Base-by-base conservation (phyloP, 2,113 vertebrate species). In the Otocyon megalotis region DNA sequence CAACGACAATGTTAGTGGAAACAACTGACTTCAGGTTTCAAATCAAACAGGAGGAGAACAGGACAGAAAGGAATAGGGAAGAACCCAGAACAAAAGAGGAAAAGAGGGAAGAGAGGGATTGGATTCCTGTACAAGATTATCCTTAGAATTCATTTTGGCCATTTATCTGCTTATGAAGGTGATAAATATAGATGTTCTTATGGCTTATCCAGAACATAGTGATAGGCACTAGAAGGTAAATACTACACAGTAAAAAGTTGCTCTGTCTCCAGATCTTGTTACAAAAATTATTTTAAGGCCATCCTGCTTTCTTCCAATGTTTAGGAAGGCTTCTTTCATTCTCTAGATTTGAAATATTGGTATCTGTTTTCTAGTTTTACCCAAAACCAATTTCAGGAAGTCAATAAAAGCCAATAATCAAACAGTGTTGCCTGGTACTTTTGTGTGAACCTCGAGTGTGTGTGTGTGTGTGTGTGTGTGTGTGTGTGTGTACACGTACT, bases 121-220 rank as follows among this genome's bases (percentile, higher is more conserved):
- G 5, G 20, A 17, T 30, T 89, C 48, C 77, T 82, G 0, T 62
- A 80, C 43, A 86, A 58, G 2, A 89, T 60, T 71, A 89, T 74
- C 28, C n/a, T 92, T 53, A 43, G 13, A 74, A 69, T 83, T 79
- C 54, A 8, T 82, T 67, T 74, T 84, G 60, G 19, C 48, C 60
- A 85, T 81, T 94, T 90, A 94, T 65, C 48, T 93, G 43, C 93
- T 86, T 67, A 56, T 53, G 8, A 97, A 93, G 81, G 11, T 77
- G 28, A 82, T 72, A 97, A 95, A 86, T 81, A 37, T 1, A 53
- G 22, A 79, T 4, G 11, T 54, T 79, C 58, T 37, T 67, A 30
- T 13, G n/a, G 14, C 14, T 37, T 82, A 14, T 83, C 37, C 5
- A 89, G 74, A 83, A 58, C 4, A 80, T 37, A 56, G 26, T 72